phyloP scores from a whole-genome alignment of 2,113 vertebrate species.

The Dasyprocta punctata region DNA sequence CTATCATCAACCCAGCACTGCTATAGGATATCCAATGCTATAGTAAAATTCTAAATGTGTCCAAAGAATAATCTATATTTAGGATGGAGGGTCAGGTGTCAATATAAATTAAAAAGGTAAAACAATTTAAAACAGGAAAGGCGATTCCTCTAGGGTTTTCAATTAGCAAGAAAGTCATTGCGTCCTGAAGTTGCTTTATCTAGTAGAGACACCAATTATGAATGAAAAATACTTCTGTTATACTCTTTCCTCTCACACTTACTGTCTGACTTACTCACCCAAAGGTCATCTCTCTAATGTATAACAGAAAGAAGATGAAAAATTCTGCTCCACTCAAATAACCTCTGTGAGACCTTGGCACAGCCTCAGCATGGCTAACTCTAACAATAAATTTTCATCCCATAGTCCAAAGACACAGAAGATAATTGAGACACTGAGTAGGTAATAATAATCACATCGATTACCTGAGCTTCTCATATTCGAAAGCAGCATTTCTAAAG shows the following conservation, averaged over 20 bases:
- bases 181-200: not conserved
- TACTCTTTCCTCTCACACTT: not conserved
- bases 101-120: slow-evolving; percentile 34
- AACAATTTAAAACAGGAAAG: slow-evolving; percentile 13
- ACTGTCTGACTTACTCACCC: not conserved
- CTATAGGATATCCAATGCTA: slow-evolving; percentile 8
- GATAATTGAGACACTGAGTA: not conserved
- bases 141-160: not conserved
- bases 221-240: not conserved
- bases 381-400: not conserved
- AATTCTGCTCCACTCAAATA: not conserved
- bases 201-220: not conserved
- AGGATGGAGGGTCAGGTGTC: not conserved
- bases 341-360: not conserved
- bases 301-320: not conserved
- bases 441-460: not conserved
- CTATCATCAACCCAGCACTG: slow-evolving; percentile 47
- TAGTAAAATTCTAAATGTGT: slow-evolving; percentile 23
- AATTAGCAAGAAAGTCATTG: slow-evolving; percentile 2
- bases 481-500: not conserved
- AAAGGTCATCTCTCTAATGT: not conserved
- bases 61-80: not conserved
- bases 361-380: not conserved
- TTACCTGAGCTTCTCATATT: not conserved
- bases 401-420: not conserved